phyloP scores from a whole-genome alignment of 2,888 invertebrate genomes.

The Lycaena phlaeas region DNA sequence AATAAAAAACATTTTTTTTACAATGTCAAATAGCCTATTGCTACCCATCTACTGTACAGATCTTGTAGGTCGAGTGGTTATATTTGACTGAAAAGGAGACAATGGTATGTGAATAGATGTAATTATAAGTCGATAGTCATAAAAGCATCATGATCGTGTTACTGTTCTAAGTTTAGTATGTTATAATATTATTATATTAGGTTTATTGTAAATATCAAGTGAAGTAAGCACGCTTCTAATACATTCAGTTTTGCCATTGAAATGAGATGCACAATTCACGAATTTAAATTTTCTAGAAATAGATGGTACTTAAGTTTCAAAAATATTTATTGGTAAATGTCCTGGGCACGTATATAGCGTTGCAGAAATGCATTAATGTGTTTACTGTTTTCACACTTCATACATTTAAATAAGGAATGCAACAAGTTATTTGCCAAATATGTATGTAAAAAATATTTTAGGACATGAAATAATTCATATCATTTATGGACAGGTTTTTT shows the following conservation, averaged over 20 bases:
- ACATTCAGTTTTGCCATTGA: conserved; percentile 1
- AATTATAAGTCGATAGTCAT: conserved; percentile 10
- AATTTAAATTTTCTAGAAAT: not conserved
- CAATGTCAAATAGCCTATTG: no score
- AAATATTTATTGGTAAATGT: not conserved
- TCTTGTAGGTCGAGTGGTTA: not conserved
- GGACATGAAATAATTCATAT: not conserved
- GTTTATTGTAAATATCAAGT: conserved; percentile 9
- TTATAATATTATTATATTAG: not conserved
- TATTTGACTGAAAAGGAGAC: not conserved
- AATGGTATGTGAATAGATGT: conserved; percentile 1
- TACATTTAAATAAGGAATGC: no score
- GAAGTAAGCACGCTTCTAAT: not conserved
- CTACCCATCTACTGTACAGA: not conserved
- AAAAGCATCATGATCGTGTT: conserved; percentile 6
- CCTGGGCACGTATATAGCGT: not conserved
- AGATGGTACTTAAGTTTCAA: not conserved
- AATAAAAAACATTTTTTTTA: no score
- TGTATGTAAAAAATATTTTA: conserved; percentile 1
- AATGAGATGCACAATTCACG: not conserved
- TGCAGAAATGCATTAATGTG: not conserved
- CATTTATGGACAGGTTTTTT: no score
- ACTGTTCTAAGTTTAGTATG: conserved; percentile 8
- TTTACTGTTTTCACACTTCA: no score
- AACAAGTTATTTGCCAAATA: conserved; percentile 4